These are phyloP conservation scores for Gorsachius magnificus DNA, from an alignment of 2,797 vertebrate species.

Conservation along the genomic window DNA sequence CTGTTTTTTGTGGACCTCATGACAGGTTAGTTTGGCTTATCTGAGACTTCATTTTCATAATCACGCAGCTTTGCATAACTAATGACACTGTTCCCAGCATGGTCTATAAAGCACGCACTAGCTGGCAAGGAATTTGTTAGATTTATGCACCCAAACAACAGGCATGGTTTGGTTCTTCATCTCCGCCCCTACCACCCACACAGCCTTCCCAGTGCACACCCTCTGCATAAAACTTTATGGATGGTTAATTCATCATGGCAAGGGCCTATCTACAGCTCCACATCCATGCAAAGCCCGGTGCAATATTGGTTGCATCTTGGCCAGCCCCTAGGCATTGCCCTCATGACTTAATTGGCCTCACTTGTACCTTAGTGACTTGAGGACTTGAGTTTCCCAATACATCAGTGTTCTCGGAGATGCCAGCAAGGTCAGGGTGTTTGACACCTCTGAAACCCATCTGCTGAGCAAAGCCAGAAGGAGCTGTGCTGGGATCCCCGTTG, in stretches of 20 bases:
- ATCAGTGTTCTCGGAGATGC: not conserved
- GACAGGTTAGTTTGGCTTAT: not conserved
- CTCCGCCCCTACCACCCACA: not conserved
- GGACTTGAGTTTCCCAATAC: not conserved
- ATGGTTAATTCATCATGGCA: not conserved
- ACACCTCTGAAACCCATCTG: not conserved
- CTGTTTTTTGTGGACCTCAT: not conserved
- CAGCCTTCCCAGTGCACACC: not conserved
- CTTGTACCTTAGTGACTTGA: not conserved
- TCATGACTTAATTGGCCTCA: not conserved
- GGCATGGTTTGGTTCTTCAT: not conserved
- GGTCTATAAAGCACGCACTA: not conserved
- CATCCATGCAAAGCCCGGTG: not conserved
- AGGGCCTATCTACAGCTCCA: not conserved
- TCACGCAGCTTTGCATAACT: not conserved
- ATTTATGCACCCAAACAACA: not conserved
- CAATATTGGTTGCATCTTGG: not conserved
- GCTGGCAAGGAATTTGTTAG: not conserved
- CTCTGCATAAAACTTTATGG: not conserved
- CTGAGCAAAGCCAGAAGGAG: not conserved
- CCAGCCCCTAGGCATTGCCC: not conserved
- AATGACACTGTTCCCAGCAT: not conserved
- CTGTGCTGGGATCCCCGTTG: not conserved
- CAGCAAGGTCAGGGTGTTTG: not conserved
- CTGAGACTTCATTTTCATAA: conserved; percentile 33